Percentiles rank a stretch among this genome's conserved stretches.
Evolutionary conservation across 1,140 invertebrate species (phyloP).

Genomic region (Drosophila obscura): DNA sequence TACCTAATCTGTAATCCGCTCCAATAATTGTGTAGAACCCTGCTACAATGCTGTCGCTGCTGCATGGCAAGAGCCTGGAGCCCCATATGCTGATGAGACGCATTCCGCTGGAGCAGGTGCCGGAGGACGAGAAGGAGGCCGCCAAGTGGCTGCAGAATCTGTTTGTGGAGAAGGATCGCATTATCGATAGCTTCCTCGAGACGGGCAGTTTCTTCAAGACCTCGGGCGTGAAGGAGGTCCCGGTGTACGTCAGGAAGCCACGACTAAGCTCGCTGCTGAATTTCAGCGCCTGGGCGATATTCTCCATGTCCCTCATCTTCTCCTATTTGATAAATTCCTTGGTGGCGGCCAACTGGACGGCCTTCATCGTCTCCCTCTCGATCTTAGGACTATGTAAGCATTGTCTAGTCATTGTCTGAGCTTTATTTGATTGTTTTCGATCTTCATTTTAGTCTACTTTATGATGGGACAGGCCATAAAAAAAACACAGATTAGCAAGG

Average conservation of each 20-base stretch:
- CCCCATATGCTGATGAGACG: constrained; percentile 92
- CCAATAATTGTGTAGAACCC: constrained; percentile 84
- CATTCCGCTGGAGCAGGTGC: constrained; percentile 92
- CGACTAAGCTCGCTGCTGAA: constrained; percentile 89
- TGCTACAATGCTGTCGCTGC: constrained; percentile 91
- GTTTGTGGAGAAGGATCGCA: constrained; percentile 87
- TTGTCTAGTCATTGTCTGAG: constrained; percentile 60
- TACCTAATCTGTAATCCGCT: too few species aligned
- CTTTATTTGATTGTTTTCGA: neutral
- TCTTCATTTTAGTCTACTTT: constrained; percentile 88
- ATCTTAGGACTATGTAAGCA: constrained; percentile 90
- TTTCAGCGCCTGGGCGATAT: constrained; percentile 88
- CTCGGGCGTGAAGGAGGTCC: constrained; percentile 88
- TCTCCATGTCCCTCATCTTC: constrained; percentile 89
- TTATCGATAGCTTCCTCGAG: constrained; percentile 91
- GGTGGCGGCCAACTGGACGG: constrained; percentile 89
- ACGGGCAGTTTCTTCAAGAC: constrained; percentile 93
- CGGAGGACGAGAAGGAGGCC: constrained; percentile 90
- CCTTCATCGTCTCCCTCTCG: constrained; percentile 87
- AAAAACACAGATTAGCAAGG: constrained; percentile 92
- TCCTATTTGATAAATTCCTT: constrained; percentile 89
- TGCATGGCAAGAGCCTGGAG: constrained; percentile 90
- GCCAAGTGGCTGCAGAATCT: constrained; percentile 91
- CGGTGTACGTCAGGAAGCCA: constrained; percentile 85
- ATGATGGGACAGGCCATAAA: constrained; percentile 91